phyloP scores from a whole-genome alignment of 2,888 invertebrate species.

The Pseudococcus longispinus region DNA sequence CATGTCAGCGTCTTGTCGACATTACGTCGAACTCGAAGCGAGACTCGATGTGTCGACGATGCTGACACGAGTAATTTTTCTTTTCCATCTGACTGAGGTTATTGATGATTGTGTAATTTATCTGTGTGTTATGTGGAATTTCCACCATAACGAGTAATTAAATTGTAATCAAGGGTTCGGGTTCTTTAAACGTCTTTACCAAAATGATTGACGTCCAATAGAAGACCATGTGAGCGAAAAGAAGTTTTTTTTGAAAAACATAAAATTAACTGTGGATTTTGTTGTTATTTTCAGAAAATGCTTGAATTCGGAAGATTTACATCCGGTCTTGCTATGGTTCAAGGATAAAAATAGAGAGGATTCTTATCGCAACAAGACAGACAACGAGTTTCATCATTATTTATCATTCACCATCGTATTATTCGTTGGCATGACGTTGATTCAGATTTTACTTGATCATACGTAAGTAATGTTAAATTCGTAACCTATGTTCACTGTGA shows the following conservation, averaged over 20 bases:
- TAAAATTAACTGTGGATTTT: neutral
- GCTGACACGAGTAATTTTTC: neutral
- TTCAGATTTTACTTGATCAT: slow-evolving; percentile 80
- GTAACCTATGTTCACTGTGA: too few species aligned
- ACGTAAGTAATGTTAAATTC: slow-evolving; percentile 68
- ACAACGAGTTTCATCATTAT: slow-evolving; percentile 85
- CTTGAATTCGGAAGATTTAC: slow-evolving; percentile 75
- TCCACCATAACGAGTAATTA: neutral
- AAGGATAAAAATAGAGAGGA: slow-evolving; percentile 76
- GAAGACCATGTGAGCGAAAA: neutral
- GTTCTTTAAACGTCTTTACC: neutral
- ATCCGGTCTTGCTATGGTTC: slow-evolving; percentile 83
- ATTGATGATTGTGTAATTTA: neutral
- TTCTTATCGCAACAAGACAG: slow-evolving; percentile 79
- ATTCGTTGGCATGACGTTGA: slow-evolving; percentile 77
- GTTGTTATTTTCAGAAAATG: slow-evolving; percentile 66
- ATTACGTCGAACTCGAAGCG: neutral
- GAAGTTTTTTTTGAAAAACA: neutral
- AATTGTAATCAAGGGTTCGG: neutral
- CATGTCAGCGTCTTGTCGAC: too few species aligned
- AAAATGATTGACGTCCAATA: neutral
- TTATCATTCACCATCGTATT: slow-evolving; percentile 79
- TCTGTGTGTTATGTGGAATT: neutral
- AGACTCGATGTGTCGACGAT: neutral
- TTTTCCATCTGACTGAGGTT: neutral